phyloP scores from a whole-genome alignment of 1,140 invertebrate species.

The roundworm (Caenorhabditis elegans) region WBcel235 BX284605.5:10557501-10558000 shows the following conservation, averaged over 20 bases:
- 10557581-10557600: background rate
- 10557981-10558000: background rate
- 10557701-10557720: background rate
- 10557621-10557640: background rate
- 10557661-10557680: background rate
- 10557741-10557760: background rate
- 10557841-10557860: conserved; percentile 6
- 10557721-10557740: background rate
- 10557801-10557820: background rate
- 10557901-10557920: too few species aligned
- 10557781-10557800: conserved; percentile 29
- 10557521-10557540: background rate
- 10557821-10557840: conserved; percentile 18
- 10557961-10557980: background rate
- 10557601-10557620: background rate
- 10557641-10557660: background rate
- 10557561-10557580: background rate
- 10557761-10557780: background rate
- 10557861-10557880: background rate
- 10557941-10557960: background rate
- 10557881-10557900: background rate
- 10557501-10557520: background rate
- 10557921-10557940: background rate
- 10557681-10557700: conserved; percentile 5
- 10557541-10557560: conserved; percentile 9